Evolutionary conservation across 1,140 invertebrate genomes (phyloP), one percentile per base, ranked within the genome.

Genomic region (Nomia melanderi): DNA sequence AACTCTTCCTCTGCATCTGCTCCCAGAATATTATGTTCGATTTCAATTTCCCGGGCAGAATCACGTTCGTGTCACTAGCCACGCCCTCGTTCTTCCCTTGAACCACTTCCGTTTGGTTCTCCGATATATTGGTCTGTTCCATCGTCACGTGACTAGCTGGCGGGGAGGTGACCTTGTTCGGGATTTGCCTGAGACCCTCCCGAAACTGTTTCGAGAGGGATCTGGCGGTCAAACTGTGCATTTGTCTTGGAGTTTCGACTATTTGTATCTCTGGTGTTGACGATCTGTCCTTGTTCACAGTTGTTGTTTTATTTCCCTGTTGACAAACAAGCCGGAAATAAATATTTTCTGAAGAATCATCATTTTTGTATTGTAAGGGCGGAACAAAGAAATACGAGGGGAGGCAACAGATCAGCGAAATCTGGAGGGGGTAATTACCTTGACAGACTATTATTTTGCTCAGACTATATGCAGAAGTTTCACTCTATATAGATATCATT

Each of bases 221-320:
- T 82, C 96, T 93, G n/a, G 96, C 96, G 33, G 96, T 97, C 80
- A 97, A 90, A 91, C 96, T 97, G 88, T 97, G 95, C 89, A 96
- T 95, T 90, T 96, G 91, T n/a, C 85, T 87, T 1, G 92, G 91
- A 17, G 85, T 86, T 59, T 89, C 87, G 44, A 90, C 79, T 63
- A 90, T 88, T 50, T 89, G 90, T 67, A 90, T 85, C 69, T 89
- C 91, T 6, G 89, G 90, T 4, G 85, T 92, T 14, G 79, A 88
- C 36, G 87, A 79, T 79, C 91, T 80, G 7, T 91, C 88, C 27
- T 87, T 88, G 25, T 14, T 27, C 54, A 27, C 36, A 17, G 74
- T 70, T 31, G 63, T 71, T 1, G 62, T 27, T 64, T 85, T 87
- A 20, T 63, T 53, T 62, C 33, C 23, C 89, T 89, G 33, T 0